Conservation (phyloP, 2,797 vertebrate species). For the Enteromius unitaeniatus region DNA sequence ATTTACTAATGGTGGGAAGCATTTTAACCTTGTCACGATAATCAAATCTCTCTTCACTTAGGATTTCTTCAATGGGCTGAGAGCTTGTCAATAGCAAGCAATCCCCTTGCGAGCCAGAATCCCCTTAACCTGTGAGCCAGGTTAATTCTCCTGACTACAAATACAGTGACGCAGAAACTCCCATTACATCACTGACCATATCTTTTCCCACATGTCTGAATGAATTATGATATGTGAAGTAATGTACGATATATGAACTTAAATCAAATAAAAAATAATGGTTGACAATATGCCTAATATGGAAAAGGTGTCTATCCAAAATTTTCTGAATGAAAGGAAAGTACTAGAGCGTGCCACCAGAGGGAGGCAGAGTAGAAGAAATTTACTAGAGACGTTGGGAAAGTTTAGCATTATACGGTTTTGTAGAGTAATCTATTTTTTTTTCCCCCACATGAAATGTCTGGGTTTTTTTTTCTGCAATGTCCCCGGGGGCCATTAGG, state of each 20-base stretch:
- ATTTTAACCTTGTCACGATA: constrained; percentile 19
- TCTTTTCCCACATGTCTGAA: constrained; percentile 7
- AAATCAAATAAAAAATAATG: not conserved
- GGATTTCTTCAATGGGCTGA: constrained; percentile 33
- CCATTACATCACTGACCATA: not conserved
- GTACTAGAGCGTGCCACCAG: constrained; percentile 42
- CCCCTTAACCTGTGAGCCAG: constrained; percentile 54
- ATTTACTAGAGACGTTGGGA: not conserved
- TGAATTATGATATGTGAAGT: not conserved
- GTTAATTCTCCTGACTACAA: constrained; percentile 50
- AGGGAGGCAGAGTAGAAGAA: constrained; percentile 54
- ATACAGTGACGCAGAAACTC: constrained; percentile 11
- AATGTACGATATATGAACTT: not conserved
- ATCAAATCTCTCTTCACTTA: constrained; percentile 40
- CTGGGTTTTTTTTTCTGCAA: not conserved
- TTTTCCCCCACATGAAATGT: not conserved
- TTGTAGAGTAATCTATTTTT: not conserved
- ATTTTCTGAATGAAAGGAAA: not conserved
- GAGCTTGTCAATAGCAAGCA: constrained; percentile 44
- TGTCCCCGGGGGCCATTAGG: not conserved
- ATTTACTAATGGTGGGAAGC: not conserved
- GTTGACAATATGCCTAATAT: not conserved
- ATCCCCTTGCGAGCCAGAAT: constrained; percentile 42
- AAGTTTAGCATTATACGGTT: not conserved
- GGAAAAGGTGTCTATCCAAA: not conserved